Base-by-base conservation (phyloP, 2,797 vertebrate species). In the Eulemur mongoz region DNA sequence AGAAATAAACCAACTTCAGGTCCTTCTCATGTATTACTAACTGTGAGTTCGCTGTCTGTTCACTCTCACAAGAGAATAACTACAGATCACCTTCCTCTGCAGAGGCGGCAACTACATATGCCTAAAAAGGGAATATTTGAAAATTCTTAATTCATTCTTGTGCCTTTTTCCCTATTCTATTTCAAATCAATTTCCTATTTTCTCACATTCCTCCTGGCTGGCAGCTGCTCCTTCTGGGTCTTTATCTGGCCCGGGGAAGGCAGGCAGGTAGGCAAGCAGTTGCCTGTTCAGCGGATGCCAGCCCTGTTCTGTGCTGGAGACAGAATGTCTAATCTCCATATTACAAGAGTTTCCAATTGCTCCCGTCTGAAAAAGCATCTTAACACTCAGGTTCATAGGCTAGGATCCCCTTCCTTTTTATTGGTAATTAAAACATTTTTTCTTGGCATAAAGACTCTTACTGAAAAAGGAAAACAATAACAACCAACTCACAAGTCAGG, bases 171-270 rank as follows among this genome's bases (percentile, higher is more conserved):
- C 48, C 54, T 35, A 92, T 94, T 65, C 18, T 91, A 97, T 97
- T 96, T 97, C 5, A 22, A 91, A 95, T 45, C 25, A 27, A 75
- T 96, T 97, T 97, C 93, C 67, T 76, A 85, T 97, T 97, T 97
- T 96, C 95, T 97, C 96, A 95, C 73, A 89, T 89, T 79, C 88
- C 35, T 97, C 88, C 89, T 0, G 48, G 43, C 76, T 97, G 96
- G 96, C 98, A 98, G 98, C 98, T 98, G 97, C 95, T 98, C 80
- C 95, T 97, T 94, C 73, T 76, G 92, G 95, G 91, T 94, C 98
- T 98, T 98, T 70, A 6, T 95, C 84, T 96, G 95, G 81, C 35
- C 35, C 0, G 3, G 94, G 95, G 92, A 96, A 79, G 93, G 63
- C 35, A 65, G 61, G 94, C 97, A 84, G 95, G 96, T 97, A 84